Base-by-base conservation (phyloP, 2,113 vertebrate species). In the Myxocyprinus asiaticus region DNA sequence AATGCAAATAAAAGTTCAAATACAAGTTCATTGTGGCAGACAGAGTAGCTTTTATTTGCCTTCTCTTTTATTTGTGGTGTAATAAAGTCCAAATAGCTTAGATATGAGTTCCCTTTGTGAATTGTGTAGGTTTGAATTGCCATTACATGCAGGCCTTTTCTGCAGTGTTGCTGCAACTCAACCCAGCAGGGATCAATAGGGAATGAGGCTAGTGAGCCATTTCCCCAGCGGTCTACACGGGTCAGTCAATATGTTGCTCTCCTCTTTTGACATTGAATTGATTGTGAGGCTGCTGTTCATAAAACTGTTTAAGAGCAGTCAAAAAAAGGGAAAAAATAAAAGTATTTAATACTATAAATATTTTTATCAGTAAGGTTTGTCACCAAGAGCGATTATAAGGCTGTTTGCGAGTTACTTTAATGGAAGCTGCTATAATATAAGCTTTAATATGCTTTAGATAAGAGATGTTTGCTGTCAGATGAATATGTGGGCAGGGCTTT, bases 241-340 rank as follows among this genome's bases (percentile, higher is more conserved):
- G 82, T 72, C 82, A 81, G 82, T 86, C 87, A 80, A 88, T 88
- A 83, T 85, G 83, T 81, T 85, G 81, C 80, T 88, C 85, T 86
- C 78, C 22, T 88, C 81, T 84, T 76, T 77, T 85, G 80, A 85
- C 82, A 84, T 77, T 78, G 83, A 63, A 86, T 83, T 83, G 82
- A 86, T 84, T 77, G 56, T 12, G 62, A 66, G 79, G 61, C 69
- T 81, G 80, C 77, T 78, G 67, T 76, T 76, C 50, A 11, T 81
- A 76, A 82, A 80, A 81, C 81, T 84, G 76, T 84, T 84, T 84
- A 76, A 76, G 76, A 82, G 75, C 72, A 76, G 76, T 43, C 11
- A 51, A 81, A 70, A 80, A 81, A 33, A 33, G 3, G 3, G 3
- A 33, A 33, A 33, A 3, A 33, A 33, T 3, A 33, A 48, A 55